Conservation (phyloP, 1,140 invertebrate genomes). For the Drosophila punjabiensis region DNA sequence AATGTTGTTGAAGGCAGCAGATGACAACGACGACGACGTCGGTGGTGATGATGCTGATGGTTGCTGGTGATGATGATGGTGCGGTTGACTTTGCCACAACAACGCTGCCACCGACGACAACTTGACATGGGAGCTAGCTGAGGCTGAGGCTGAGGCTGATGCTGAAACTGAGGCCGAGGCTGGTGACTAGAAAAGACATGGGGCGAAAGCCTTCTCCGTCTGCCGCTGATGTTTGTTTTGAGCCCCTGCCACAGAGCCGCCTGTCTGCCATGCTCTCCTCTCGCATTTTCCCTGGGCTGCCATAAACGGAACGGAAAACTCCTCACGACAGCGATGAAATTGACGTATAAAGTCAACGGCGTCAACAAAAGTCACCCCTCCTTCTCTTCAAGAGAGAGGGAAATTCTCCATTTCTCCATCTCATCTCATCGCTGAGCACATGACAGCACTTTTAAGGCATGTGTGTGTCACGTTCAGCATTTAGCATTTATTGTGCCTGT, state of each 20-base stretch:
- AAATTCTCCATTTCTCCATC: conserved; percentile 5
- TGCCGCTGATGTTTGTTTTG: conserved; percentile 71
- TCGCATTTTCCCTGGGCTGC: conserved; percentile 45
- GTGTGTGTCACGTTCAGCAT: conserved; percentile 76
- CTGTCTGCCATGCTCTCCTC: not conserved
- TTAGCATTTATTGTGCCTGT: conserved; percentile 76
- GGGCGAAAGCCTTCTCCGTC: conserved; percentile 64
- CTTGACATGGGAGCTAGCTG: conserved; percentile 70
- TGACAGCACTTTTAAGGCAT: conserved; percentile 68
- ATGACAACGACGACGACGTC: conserved; percentile 32
- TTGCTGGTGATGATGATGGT: conserved; percentile 46
- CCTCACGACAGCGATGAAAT: conserved; percentile 65
- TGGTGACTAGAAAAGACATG: conserved; percentile 73
- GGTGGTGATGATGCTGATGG: conserved; percentile 24
- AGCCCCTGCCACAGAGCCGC: conserved; percentile 19
- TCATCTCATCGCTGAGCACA: conserved; percentile 50
- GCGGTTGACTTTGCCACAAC: conserved; percentile 60
- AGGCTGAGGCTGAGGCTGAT: conserved; percentile 35
- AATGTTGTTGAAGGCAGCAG: conserved; percentile 38
- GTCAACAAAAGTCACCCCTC: conserved; percentile 60
- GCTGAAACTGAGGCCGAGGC: conserved; percentile 8
- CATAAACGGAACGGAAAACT: conserved; percentile 72
- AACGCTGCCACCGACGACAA: conserved; percentile 61
- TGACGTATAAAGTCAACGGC: conserved; percentile 81
- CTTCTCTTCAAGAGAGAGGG: not conserved